A percentile compares a stretch with the other conserved stretches of the same genome.
phyloP scores from a whole-genome alignment of 2,797 vertebrate species.

The Crocodylus rhombifer region DNA sequence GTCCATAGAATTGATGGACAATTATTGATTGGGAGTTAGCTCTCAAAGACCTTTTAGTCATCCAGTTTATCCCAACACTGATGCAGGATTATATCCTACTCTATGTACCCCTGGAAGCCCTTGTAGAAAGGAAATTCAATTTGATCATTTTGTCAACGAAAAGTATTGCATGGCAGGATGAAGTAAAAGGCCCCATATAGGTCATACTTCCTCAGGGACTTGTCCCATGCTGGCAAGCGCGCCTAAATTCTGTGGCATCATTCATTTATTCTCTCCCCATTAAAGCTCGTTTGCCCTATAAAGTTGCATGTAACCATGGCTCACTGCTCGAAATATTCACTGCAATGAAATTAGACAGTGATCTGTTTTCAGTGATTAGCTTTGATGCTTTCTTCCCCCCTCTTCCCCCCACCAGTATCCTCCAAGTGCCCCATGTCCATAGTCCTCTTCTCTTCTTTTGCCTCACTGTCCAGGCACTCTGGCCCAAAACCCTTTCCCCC shows the following conservation, averaged over 20 bases:
- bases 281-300: neutral
- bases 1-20: conserved; percentile 15
- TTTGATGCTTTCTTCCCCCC: neutral
- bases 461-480: neutral
- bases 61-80: neutral
- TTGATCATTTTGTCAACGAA: neutral
- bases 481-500: too few relatives aligned
- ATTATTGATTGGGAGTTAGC: conserved; percentile 4
- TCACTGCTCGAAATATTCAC: neutral
- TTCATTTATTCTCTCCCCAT: conserved; percentile 4
- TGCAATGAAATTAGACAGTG: neutral
- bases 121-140: neutral
- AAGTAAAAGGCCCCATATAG: rapidly evolving
- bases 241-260: neutral
- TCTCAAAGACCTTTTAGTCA: neutral
- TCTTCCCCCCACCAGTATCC: conserved; percentile 9
- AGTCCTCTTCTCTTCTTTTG: conserved; percentile 9
- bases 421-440: neutral
- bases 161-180: neutral
- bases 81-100: neutral
- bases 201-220: neutral
- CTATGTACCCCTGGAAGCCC: neutral
- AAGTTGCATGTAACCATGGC: neutral
- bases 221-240: neutral
- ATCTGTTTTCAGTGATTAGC: neutral